Percentiles rank a stretch among this genome's conserved stretches.
Conservation (phyloP, 2,888 invertebrate species). For the Stegana nigrithorax region DNA sequence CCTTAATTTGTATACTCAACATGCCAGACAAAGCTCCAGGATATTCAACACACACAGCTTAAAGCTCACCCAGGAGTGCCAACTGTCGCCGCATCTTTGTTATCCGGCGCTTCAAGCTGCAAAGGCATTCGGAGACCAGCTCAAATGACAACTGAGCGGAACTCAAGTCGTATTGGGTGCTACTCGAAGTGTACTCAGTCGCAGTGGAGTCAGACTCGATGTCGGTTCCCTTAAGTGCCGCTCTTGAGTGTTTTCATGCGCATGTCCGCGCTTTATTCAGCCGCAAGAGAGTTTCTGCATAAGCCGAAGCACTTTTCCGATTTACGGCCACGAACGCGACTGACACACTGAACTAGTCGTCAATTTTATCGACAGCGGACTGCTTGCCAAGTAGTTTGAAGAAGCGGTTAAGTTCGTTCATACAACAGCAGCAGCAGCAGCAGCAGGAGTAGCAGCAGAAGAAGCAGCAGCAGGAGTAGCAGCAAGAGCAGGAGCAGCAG, state of each 20-base stretch:
- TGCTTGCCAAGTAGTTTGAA: not conserved
- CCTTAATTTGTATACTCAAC: no score
- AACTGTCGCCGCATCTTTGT: not conserved
- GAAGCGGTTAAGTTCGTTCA: no score
- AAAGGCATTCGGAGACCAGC: no score
- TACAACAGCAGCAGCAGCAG: no score
- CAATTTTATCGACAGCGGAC: constrained; percentile 5
- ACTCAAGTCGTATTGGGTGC: no score
- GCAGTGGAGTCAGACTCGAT: not conserved
- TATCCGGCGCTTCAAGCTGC: constrained; percentile 21
- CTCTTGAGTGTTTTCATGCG: constrained; percentile 37
- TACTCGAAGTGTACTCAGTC: not conserved
- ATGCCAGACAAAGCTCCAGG: no score
- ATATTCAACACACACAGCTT: not conserved
- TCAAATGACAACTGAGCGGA: no score
- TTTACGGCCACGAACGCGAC: constrained; percentile 30
- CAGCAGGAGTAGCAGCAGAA: no score
- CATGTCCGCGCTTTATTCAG: constrained; percentile 50
- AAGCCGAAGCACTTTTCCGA: constrained; percentile 16
- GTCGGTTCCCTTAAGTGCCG: not conserved
- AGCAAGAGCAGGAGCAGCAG: no score
- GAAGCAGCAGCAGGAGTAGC: no score
- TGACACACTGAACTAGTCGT: constrained; percentile 60
- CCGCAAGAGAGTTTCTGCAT: constrained; percentile 34
- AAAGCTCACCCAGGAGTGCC: not conserved